Evolutionary conservation across 2,113 vertebrate genomes (phyloP).

Genomic region (Arenaria interpres): DNA sequence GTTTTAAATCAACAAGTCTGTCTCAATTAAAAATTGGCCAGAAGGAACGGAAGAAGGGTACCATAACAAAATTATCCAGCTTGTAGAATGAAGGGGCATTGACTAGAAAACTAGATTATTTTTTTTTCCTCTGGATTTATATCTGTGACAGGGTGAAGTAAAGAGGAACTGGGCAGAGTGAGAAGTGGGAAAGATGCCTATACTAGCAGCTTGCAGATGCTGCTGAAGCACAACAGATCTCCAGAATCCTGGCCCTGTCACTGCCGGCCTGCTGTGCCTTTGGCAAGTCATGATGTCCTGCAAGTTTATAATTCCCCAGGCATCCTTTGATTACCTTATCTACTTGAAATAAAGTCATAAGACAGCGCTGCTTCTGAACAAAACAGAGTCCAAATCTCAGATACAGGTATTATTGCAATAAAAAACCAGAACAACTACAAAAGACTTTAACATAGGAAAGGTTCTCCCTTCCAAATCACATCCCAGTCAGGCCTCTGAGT

Average conservation of each 20-base stretch:
- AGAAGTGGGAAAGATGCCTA: neutral
- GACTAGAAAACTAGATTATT: neutral
- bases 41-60: neutral
- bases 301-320: neutral
- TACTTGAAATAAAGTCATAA: conserved; percentile 6
- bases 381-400: neutral
- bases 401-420: neutral
- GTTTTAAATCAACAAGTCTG: neutral
- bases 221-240: neutral
- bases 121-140: neutral
- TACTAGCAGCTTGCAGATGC: neutral
- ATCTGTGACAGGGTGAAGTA: neutral
- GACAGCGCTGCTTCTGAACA: neutral
- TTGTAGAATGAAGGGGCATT: neutral
- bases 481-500: neutral
- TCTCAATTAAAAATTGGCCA: neutral
- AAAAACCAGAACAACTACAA: neutral
- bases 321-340: conserved; percentile 23
- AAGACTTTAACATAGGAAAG: neutral
- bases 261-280: conserved; percentile 12
- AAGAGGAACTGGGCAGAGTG: neutral
- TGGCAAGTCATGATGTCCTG: conserved; percentile 2
- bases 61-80: neutral
- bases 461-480: neutral
- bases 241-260: neutral